Evolutionary conservation across 2,113 vertebrate species (phyloP), one percentile per base, ranked within the genome.

Genomic region (Struthio camelus): DNA sequence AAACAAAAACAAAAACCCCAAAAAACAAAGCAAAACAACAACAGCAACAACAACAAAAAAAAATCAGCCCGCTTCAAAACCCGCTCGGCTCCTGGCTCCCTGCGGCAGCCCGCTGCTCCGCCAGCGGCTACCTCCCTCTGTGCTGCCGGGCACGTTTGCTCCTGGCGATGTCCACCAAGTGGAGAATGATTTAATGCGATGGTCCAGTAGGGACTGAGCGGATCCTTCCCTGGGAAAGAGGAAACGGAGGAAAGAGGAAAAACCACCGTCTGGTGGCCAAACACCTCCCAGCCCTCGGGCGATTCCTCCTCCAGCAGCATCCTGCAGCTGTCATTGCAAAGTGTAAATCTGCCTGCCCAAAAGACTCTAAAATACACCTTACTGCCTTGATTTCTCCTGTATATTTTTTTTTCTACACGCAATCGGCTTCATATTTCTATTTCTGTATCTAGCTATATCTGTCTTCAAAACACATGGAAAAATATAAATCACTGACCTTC

Each of bases 121-220:
- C 42, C 44, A 71, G 44, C 46, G 24, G 69, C 48, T 34, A 30
- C 30, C 44, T 70, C 67, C 44, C 44, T 24, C 30, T 44, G 40
- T 44, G 36, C 72, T 42, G 96, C 95, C 64, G 94, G 88, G 94
- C 85, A 87, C 89, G 88, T 90, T 72, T 84, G 89, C 96, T 96
- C 92, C 93, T 92, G 96, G 96, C 89, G 94, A 91, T 92, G 91
- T 95, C 96, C 96, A 96, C 96, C 93, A 96, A 94, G 97, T 95
- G 95, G 94, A 95, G 96, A 94, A 96, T 95, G 96, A 97, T 97
- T 89, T 91, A 95, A 93, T 88, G 90, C 94, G 96, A 97, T 96
- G 97, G 97, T 94, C 89, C 93, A 85, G 96, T 73, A 67, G 67
- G 75, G 77, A 96, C 93, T 96, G 94, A 93, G 76, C 91, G 92